These are phyloP conservation scores for Drosophila buzzatii DNA, from an alignment of 2,888 invertebrate genomes.

Conservation along the genomic window DNA sequence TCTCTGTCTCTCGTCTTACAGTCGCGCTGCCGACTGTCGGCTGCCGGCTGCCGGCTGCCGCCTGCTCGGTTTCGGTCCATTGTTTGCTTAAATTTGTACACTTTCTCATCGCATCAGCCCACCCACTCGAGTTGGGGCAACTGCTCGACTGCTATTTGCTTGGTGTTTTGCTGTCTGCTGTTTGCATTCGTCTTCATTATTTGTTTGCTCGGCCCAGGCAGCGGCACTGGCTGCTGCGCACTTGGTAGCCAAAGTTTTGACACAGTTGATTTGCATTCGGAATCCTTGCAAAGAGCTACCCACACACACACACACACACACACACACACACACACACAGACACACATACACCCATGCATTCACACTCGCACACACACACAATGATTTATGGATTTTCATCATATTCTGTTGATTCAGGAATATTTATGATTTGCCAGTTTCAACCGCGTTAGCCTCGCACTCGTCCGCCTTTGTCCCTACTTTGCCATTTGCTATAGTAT, in stretches of 20 bases:
- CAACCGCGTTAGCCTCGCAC: slow-evolving; percentile 51
- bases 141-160: slow-evolving; percentile 72
- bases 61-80: slow-evolving; percentile 69
- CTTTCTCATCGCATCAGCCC: slow-evolving; percentile 48
- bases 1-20: neutral
- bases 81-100: slow-evolving; percentile 77
- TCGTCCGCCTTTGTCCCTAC: slow-evolving; percentile 28
- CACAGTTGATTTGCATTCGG: slow-evolving; percentile 81
- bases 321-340: slow-evolving; percentile 43
- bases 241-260: slow-evolving; percentile 75
- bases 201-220: slow-evolving; percentile 72
- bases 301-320: slow-evolving; percentile 2
- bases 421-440: slow-evolving; percentile 80
- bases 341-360: neutral
- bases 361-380: slow-evolving; percentile 38
- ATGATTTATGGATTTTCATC: slow-evolving; percentile 84
- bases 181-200: slow-evolving; percentile 82
- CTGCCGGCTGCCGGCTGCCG: slow-evolving; percentile 12
- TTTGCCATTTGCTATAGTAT: slow-evolving; percentile 28
- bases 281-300: slow-evolving; percentile 66
- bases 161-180: slow-evolving; percentile 79
- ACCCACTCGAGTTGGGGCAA: slow-evolving; percentile 19
- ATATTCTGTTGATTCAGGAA: slow-evolving; percentile 83
- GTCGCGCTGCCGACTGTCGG: slow-evolving; percentile 6
- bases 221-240: slow-evolving; percentile 60